phyloP scores from a whole-genome alignment of 2,888 invertebrate genomes.

The Chrysodeixis includens region DNA sequence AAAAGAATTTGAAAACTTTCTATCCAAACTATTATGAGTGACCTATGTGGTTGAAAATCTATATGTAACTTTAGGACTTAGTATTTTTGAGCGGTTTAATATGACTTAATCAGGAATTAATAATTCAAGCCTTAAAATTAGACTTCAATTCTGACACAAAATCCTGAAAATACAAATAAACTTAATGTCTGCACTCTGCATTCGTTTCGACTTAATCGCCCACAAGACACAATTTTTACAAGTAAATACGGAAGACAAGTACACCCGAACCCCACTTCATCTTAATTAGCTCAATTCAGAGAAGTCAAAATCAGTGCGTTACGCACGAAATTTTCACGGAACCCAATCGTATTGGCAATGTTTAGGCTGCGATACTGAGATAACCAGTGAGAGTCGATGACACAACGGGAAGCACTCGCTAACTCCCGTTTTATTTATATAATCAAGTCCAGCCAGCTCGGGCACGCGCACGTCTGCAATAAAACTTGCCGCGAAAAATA shows the following conservation, averaged over 20 bases:
- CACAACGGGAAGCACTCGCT: slow-evolving; percentile 77
- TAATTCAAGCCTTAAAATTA: too few species aligned
- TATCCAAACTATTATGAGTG: too few species aligned
- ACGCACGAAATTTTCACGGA: slow-evolving; percentile 59
- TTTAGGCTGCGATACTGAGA: slow-evolving; percentile 49
- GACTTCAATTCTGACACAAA: too few species aligned
- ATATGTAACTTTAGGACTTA: too few species aligned
- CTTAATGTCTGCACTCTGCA: too few species aligned
- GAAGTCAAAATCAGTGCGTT: slow-evolving; percentile 48
- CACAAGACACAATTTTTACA: neutral
- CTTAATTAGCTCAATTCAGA: slow-evolving; percentile 33
- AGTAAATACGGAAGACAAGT: slow-evolving; percentile 13
- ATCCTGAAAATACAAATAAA: too few species aligned
- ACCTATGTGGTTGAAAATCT: too few species aligned
- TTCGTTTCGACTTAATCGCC: neutral
- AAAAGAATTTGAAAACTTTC: too few species aligned
- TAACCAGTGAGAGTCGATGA: slow-evolving; percentile 69
- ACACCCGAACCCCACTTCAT: slow-evolving; percentile 26
- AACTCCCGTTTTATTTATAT: slow-evolving; percentile 84
- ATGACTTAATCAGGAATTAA: too few species aligned
- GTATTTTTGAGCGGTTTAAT: too few species aligned
- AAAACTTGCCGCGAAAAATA: slow-evolving; percentile 62
- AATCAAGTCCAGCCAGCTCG: slow-evolving; percentile 80
- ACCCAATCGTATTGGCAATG: slow-evolving; percentile 54
- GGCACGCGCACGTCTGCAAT: slow-evolving; percentile 74